phyloP scores from a whole-genome alignment of 2,113 vertebrate genomes.

The Hiodon tergisus region DNA sequence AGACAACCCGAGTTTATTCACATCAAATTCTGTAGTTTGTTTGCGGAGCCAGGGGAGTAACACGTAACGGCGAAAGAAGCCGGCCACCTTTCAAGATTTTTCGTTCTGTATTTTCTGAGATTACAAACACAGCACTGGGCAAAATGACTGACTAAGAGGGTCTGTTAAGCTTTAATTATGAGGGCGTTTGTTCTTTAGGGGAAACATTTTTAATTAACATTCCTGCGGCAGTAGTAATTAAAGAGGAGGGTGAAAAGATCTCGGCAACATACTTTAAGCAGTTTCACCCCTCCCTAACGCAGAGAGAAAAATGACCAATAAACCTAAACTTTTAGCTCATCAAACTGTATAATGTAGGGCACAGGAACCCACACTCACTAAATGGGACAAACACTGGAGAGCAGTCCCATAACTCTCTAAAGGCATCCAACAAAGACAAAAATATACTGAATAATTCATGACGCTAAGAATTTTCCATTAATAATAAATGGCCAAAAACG shows the following conservation, averaged over 20 bases:
- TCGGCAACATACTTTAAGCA: neutral
- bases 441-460: slow-evolving; percentile 11
- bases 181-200: slow-evolving; percentile 17
- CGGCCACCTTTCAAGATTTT: too few species aligned
- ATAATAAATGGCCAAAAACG: slow-evolving; percentile 10
- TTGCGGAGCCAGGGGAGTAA: too few species aligned
- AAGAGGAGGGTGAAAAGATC: neutral
- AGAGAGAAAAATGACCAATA: neutral
- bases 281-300: neutral
- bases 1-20: too few species aligned
- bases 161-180: slow-evolving; percentile 12
- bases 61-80: too few species aligned
- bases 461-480: neutral
- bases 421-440: slow-evolving; percentile 8
- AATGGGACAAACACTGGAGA: too few species aligned
- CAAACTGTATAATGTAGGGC: too few species aligned
- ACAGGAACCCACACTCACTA: too few species aligned
- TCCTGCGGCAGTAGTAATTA: slow-evolving; percentile 9
- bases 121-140: neutral
- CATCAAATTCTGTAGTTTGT: too few species aligned
- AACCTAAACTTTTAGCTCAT: too few species aligned
- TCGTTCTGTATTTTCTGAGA: neutral
- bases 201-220: slow-evolving; percentile 21
- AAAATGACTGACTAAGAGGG: neutral
- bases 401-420: neutral